Evolutionary conservation across 2,113 vertebrate genomes (phyloP), one percentile per base, ranked within the genome.

Genomic region (Pelusios castaneus): DNA sequence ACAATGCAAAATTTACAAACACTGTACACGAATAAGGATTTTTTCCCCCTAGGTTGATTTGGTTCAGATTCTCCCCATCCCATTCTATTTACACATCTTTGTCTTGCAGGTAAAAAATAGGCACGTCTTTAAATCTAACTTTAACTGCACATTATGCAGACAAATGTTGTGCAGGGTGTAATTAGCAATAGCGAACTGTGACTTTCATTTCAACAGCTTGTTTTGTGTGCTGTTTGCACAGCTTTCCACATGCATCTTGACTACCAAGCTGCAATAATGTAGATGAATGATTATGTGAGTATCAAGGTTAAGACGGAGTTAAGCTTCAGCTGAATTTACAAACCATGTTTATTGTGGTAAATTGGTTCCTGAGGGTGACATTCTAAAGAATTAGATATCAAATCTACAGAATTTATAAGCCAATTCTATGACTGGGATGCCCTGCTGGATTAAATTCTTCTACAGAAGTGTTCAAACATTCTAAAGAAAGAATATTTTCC

Each of bases 381-480:
- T 90, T 76, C 63, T 88, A 24, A 43, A 80, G 81, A 93, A 95
- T 90, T 95, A 45, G 80, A 93, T 91, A 75, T 58, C 84, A 2
- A 8, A 7, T 38, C 83, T 92, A 2, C 14, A 78, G 94, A 91
- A 45, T 27, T 75, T 43, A 47, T n/a, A 55, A 34, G 76, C 89
- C 90, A 94, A 89, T 84, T 80, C 45, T 45, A 84, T 77, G 58
- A 41, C 82, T 82, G 41, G 38, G 45, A 89, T 89, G 85, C 2
- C 83, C 80, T 24, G 85, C 19, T 6, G 8, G 27, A 76, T 27
- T 76, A 84, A 77, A 80, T 80, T 77, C 77, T 70, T 51, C 38
- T 38, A 10, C 22, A 21, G 34, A 75, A 47, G 51, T 90, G 91
- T 19, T 38, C 80, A 87, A 89, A 92, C 47, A 87, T 2, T 70